Evolutionary conservation across 2,797 vertebrate genomes (phyloP).

Genomic region (Psittacula derbiana): DNA sequence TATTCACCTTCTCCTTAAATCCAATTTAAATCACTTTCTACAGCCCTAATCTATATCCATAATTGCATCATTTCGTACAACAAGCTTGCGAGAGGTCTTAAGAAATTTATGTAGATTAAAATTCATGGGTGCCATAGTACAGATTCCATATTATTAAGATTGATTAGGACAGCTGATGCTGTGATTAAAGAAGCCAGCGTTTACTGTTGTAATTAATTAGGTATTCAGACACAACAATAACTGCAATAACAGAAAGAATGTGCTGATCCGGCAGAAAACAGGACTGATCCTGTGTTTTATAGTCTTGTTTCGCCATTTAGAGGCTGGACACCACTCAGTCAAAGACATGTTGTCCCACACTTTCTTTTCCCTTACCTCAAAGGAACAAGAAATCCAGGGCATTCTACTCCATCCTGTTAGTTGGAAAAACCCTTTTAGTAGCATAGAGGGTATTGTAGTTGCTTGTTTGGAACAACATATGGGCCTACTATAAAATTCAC

Average conservation of each 20-base stretch:
- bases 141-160: constrained; percentile 77
- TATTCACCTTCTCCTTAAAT: constrained; percentile 72
- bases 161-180: constrained; percentile 78
- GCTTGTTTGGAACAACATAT: neutral
- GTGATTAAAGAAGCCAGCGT: constrained; percentile 74
- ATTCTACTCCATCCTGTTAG: neutral
- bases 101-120: constrained; percentile 80
- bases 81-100: constrained; percentile 70
- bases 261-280: constrained; percentile 67
- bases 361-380: neutral
- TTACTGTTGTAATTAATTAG: constrained; percentile 79
- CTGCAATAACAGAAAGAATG: constrained; percentile 68
- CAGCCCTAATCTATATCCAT: constrained; percentile 75
- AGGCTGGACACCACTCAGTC: neutral
- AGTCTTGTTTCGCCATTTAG: neutral
- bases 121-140: constrained; percentile 74
- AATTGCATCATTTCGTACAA: constrained; percentile 74
- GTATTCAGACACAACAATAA: constrained; percentile 79
- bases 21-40: constrained; percentile 73
- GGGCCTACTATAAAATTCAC: neutral
- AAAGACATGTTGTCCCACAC: neutral
- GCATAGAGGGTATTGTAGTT: neutral
- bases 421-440: neutral
- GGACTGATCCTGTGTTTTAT: constrained; percentile 36
- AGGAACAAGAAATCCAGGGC: neutral